Evolutionary conservation across 30 jellyfish, hydroid and myxozoan genomes (phyloP).

Genomic region (Sanderia malayensis): DNA sequence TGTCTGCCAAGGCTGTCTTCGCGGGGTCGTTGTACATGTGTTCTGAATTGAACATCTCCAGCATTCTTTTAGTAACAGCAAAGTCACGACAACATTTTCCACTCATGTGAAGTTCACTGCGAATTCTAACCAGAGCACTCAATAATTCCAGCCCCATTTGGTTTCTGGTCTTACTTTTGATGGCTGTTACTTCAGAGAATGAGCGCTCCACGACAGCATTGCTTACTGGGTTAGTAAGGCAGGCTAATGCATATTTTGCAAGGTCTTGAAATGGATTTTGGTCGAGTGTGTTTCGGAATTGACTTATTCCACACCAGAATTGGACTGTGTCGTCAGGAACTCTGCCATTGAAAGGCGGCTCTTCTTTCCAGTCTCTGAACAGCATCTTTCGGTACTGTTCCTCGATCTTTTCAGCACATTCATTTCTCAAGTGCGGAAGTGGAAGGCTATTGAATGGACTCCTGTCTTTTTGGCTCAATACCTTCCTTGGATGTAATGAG

Average conservation of each 20-base stretch:
- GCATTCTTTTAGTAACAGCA: no score
- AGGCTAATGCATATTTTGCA: constrained; percentile 16
- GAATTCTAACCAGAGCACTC: constrained; percentile 59
- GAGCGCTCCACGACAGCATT: constrained; percentile 48
- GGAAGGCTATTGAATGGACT: constrained; percentile 28
- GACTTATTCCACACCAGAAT: constrained; percentile 10
- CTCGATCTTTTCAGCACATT: constrained; percentile 18
- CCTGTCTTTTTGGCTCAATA: constrained; percentile 41
- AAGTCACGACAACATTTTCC: constrained; percentile 53
- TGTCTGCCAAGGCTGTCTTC: no score
- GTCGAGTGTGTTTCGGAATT: background rate
- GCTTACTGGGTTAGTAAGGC: constrained; percentile 39
- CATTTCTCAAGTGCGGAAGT: constrained; percentile 30
- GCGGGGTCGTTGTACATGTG: no score
- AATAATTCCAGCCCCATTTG: constrained; percentile 31
- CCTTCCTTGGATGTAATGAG: constrained; percentile 21
- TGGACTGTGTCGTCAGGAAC: constrained; percentile 22
- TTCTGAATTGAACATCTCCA: no score
- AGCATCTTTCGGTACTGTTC: constrained; percentile 56
- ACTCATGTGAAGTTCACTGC: constrained; percentile 25
- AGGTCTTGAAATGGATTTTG: constrained; percentile 22
- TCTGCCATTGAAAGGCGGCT: constrained; percentile 19
- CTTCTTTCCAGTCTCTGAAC: constrained; percentile 30
- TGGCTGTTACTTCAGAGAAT: constrained; percentile 33
- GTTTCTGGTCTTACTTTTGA: constrained; percentile 56